These are phyloP conservation scores for Andrena marginata DNA, from an alignment of 2,888 invertebrate genomes.

Conservation along the genomic window DNA sequence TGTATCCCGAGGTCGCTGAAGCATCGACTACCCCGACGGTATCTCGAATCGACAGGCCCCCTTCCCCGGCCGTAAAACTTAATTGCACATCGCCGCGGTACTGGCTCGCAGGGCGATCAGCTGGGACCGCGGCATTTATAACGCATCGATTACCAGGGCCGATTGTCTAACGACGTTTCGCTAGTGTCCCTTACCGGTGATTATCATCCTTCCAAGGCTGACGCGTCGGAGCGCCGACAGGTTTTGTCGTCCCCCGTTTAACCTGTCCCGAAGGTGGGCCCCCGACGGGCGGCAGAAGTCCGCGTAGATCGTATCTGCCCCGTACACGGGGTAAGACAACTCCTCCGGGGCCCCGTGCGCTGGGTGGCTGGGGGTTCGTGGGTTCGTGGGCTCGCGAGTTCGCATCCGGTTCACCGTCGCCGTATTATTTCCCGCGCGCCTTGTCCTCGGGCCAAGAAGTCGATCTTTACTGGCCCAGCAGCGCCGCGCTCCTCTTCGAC, in stretches of 20 bases:
- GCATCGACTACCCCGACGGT: not conserved
- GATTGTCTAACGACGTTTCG: conserved; percentile 62
- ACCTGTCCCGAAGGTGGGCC: conserved; percentile 66
- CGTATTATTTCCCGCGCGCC: conserved; percentile 79
- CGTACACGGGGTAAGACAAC: conserved; percentile 75
- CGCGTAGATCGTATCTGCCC: conserved; percentile 76
- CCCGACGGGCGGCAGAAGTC: conserved; percentile 69
- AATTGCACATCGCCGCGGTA: conserved; percentile 42
- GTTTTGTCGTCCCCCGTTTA: conserved; percentile 63
- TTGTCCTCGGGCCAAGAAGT: conserved; percentile 67
- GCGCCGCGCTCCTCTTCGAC: conserved; percentile 33
- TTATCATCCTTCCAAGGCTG: conserved; percentile 69
- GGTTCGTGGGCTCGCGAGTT: conserved; percentile 72
- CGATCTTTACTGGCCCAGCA: conserved; percentile 62
- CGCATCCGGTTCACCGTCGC: conserved; percentile 82
- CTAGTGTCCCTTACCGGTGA: conserved; percentile 61
- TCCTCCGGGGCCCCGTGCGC: conserved; percentile 65
- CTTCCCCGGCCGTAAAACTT: conserved; percentile 36
- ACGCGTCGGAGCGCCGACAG: conserved; percentile 65
- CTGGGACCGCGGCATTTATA: conserved; percentile 37
- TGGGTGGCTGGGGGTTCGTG: conserved; percentile 78
- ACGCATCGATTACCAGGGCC: conserved; percentile 35
- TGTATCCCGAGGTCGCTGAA: not conserved
- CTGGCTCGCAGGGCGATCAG: not conserved
- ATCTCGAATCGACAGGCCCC: conserved; percentile 39